Evolutionary conservation across 2,113 vertebrate genomes (phyloP).

Genomic region (Cairina moschata): DNA sequence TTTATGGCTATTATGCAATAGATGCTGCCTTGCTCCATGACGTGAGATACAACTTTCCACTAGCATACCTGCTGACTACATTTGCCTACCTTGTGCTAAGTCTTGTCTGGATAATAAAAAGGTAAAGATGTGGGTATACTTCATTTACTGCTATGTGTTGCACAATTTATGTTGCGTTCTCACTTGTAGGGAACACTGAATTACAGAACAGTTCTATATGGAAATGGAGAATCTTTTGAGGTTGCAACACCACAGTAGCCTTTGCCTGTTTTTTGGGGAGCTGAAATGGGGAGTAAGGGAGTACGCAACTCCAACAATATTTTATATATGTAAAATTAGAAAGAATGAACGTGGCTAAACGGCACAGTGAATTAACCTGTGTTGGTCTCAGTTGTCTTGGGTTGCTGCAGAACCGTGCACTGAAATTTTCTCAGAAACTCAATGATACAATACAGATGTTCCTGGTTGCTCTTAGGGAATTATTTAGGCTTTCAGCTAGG

Average conservation of each 20-base stretch:
- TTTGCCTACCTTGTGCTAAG: slow-evolving; percentile 88
- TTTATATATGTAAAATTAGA: not conserved
- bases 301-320: not conserved
- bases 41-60: slow-evolving; percentile 84
- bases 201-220: not conserved
- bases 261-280: not conserved
- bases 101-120: slow-evolving; percentile 92
- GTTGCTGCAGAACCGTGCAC: not conserved
- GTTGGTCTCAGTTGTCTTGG: not conserved
- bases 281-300: not conserved
- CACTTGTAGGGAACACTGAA: not conserved
- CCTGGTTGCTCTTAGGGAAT: not conserved
- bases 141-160: not conserved
- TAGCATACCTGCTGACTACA: slow-evolving; percentile 90
- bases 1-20: slow-evolving; percentile 91
- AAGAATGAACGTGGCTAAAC: not conserved
- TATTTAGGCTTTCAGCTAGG: not conserved
- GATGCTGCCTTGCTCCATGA: slow-evolving; percentile 73
- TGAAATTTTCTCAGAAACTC: not conserved
- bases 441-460: not conserved
- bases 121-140: slow-evolving; percentile 73
- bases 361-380: not conserved
- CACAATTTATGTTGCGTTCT: not conserved
- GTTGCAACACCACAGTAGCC: not conserved
- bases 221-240: not conserved